Evolutionary conservation across 2,113 vertebrate genomes (phyloP).

Genomic region (Pterocles gutturalis): DNA sequence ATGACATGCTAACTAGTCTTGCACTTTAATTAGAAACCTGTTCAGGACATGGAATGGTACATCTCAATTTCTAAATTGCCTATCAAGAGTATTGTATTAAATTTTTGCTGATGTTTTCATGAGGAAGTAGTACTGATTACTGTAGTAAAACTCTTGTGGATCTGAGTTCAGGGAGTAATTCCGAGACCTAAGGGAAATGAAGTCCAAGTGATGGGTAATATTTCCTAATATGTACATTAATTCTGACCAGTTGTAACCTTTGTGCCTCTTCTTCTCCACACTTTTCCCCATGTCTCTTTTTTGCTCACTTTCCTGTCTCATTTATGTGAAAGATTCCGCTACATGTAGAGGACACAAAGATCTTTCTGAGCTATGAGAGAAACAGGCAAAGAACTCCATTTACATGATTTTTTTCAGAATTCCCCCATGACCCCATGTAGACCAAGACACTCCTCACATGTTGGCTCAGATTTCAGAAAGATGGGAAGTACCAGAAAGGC

Average conservation of each 20-base stretch:
- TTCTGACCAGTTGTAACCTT: background rate
- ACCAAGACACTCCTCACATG: background rate
- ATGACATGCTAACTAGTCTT: background rate
- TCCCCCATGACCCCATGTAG: background rate
- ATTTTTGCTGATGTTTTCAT: constrained; percentile 20
- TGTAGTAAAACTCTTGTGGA: background rate
- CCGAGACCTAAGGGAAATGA: background rate
- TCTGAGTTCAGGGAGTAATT: background rate
- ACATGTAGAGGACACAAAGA: background rate
- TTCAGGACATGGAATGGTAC: background rate
- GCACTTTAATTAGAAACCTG: constrained; percentile 25
- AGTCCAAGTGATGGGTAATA: background rate
- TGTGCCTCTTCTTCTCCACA: background rate
- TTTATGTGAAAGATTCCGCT: background rate
- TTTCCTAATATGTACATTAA: background rate
- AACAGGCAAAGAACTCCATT: background rate
- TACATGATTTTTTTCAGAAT: background rate
- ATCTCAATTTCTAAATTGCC: constrained; percentile 41
- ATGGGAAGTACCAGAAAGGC: background rate
- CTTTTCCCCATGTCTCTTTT: background rate
- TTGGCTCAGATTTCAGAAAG: background rate
- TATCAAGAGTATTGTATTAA: background rate
- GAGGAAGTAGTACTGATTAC: background rate
- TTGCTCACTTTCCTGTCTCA: background rate
- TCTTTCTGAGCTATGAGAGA: background rate